Evolutionary conservation across 1,140 invertebrate genomes (phyloP).

Genomic region (Drosophila parvula): DNA sequence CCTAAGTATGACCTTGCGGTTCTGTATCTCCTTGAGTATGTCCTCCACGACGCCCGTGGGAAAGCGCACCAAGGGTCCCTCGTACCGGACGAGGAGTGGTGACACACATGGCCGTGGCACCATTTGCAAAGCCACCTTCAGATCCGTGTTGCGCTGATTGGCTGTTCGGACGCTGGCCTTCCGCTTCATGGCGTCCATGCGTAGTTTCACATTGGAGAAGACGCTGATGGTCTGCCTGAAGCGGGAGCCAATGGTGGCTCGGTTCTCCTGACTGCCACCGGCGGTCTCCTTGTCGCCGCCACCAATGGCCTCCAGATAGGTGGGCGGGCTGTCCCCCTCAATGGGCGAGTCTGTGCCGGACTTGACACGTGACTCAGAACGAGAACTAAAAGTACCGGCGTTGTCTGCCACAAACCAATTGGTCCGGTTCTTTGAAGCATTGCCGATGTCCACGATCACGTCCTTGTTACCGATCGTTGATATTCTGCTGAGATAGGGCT

Average conservation of each 20-base stretch:
- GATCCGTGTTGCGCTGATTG: constrained; percentile 52
- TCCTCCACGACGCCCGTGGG: constrained; percentile 85
- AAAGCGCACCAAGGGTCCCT: constrained; percentile 78
- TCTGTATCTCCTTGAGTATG: constrained; percentile 85
- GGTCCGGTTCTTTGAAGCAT: constrained; percentile 59
- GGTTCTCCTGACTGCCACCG: constrained; percentile 24
- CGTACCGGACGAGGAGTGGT: constrained; percentile 71
- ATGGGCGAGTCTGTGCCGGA: constrained; percentile 10
- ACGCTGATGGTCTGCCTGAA: constrained; percentile 66
- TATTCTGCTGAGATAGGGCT: constrained; percentile 59
- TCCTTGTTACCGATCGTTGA: constrained; percentile 4
- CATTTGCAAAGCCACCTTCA: constrained; percentile 77
- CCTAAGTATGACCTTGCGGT: constrained; percentile 84
- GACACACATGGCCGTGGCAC: constrained; percentile 76
- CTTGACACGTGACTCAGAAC: background rate
- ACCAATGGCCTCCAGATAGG: constrained; percentile 76
- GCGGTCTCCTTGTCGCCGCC: constrained; percentile 20
- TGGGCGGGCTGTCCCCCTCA: constrained; percentile 78
- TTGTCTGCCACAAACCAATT: constrained; percentile 75
- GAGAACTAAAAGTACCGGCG: constrained; percentile 1
- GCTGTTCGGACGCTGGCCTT: constrained; percentile 65
- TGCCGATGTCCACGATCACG: constrained; percentile 54
- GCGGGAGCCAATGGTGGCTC: constrained; percentile 54
- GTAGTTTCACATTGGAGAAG: constrained; percentile 70
- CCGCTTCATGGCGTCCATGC: constrained; percentile 75